These are phyloP conservation scores for Ypsolopha scabrella DNA, from an alignment of 2,888 invertebrate genomes.

Conservation along the genomic window DNA sequence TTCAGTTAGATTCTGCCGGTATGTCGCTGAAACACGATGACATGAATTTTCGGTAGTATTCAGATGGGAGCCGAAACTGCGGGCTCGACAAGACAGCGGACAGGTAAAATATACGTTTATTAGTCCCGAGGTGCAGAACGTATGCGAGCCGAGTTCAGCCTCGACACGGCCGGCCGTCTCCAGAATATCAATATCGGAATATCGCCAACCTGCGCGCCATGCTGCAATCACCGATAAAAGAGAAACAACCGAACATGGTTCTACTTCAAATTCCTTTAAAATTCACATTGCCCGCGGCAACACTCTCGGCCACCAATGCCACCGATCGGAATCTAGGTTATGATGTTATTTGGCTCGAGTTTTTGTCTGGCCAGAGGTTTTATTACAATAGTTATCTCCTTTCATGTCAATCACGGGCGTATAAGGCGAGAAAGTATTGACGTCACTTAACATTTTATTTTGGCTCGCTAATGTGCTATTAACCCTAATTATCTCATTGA, in stretches of 20 bases:
- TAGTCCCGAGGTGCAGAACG: slow-evolving; percentile 38
- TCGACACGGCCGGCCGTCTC: slow-evolving; percentile 25
- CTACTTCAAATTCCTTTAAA: slow-evolving; percentile 54
- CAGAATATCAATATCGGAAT: slow-evolving; percentile 65
- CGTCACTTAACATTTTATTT: slow-evolving; percentile 42
- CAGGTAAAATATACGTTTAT: slow-evolving; percentile 16
- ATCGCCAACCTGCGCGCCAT: slow-evolving; percentile 36
- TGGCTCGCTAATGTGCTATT: slow-evolving; percentile 31
- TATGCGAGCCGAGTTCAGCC: slow-evolving; percentile 11
- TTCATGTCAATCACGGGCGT: slow-evolving; percentile 59
- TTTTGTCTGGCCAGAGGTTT: slow-evolving; percentile 47
- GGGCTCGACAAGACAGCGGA: too few species aligned
- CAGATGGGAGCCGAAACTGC: too few species aligned
- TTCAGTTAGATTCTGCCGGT: not conserved
- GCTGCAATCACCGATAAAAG: slow-evolving; percentile 61
- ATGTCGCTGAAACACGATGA: too few species aligned
- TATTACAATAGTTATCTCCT: slow-evolving; percentile 62
- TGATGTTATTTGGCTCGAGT: slow-evolving; percentile 61
- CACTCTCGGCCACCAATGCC: slow-evolving; percentile 37
- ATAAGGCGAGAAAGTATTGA: slow-evolving; percentile 65
- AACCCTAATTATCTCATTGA: slow-evolving; percentile 18
- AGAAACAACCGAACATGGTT: slow-evolving; percentile 58
- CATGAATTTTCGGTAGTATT: too few species aligned
- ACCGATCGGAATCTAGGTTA: slow-evolving; percentile 64
- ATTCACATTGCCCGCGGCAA: slow-evolving; percentile 45